Percentiles rank a stretch among this genome's conserved stretches.
Conservation (phyloP, 2,888 invertebrate species). For the Micoletzkya japonica region DNA sequence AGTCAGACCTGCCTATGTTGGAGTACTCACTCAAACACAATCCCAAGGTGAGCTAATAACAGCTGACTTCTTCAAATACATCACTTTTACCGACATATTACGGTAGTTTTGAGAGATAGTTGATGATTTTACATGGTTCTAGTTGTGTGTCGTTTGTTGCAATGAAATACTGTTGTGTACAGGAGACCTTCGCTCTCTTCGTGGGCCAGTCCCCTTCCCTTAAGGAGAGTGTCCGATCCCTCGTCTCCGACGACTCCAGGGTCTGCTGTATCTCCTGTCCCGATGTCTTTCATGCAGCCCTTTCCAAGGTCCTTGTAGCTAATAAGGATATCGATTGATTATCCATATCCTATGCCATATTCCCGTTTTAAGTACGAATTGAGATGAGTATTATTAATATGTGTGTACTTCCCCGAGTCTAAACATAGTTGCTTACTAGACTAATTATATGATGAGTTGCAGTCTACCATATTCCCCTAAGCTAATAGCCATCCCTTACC, state of each 20-base stretch:
- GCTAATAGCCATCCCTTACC: no score
- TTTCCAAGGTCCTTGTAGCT: constrained; percentile 42
- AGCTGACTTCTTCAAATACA: no score
- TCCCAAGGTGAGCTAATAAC: constrained; percentile 42
- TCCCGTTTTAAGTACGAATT: no score
- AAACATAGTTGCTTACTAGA: no score
- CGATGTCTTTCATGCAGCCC: constrained; percentile 62
- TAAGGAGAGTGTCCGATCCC: constrained; percentile 39
- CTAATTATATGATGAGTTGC: no score
- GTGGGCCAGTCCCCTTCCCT: constrained; percentile 47
- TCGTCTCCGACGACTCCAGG: constrained; percentile 44
- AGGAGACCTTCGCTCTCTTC: constrained; percentile 55
- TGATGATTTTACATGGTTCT: no score
- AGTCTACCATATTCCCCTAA: no score
- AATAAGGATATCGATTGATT: constrained; percentile 11
- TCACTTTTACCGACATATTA: neutral
- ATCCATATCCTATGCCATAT: no score
- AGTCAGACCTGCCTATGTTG: constrained; percentile 62
- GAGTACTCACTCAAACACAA: constrained; percentile 48
- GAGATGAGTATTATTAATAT: no score
- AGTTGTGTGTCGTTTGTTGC: neutral
- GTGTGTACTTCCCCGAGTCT: no score
- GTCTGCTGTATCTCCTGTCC: constrained; percentile 60
- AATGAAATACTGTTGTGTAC: constrained; percentile 16
- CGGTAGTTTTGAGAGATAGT: neutral